Evolutionary conservation across 2,797 vertebrate genomes (phyloP), one percentile per base, ranked within the genome.

Genomic region (Columba guinea): DNA sequence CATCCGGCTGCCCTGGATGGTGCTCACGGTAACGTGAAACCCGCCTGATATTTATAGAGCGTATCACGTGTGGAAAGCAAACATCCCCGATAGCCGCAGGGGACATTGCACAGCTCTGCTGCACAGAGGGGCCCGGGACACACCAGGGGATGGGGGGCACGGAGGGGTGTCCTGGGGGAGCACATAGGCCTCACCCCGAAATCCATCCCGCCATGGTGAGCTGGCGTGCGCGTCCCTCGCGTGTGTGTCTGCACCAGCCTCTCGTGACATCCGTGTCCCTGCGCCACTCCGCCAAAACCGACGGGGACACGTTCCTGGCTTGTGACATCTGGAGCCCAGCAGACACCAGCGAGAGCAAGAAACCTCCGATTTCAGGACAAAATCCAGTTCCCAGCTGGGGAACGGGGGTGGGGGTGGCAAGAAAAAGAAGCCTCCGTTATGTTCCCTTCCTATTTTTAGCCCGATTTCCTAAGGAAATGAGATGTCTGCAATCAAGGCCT

Each of bases 391-490:
- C 79, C 94, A 94, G 91, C 84, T 94, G 91, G 69, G 44, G 46
- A 76, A 51, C 44, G 1, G 34, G 19, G 4, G 24, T 53, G 44
- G 63, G 51, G 7, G 13, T 1, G 37, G 71, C 64, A 77, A 63
- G 82, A 41, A 83, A 52, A 89, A 87, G 75, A 82, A 89, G 64
- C 16, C 62, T 88, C 91, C 1, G 0, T 77, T 83, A 37, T 22
- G 75, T 81, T 94, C 80, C 87, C 86, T 46, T 58, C 77, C 91
- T 96, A 96, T 96, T 96, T 96, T 95, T 96, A 96, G 91, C 70
- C 70, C 7, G 1, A 32, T 69, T 96, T 96, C 87, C 94, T 88
- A 90, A 22, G 79, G 91, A 96, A 96, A 94, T 78, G 82, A 94
- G 87, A 75, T 53, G 85, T 17, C 81, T 92, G 94, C 84, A 94